Percentiles rank a stretch among this genome's conserved stretches.
phyloP scores from a whole-genome alignment of 1,140 invertebrate species.

The Drosophila prosaltans region DNA sequence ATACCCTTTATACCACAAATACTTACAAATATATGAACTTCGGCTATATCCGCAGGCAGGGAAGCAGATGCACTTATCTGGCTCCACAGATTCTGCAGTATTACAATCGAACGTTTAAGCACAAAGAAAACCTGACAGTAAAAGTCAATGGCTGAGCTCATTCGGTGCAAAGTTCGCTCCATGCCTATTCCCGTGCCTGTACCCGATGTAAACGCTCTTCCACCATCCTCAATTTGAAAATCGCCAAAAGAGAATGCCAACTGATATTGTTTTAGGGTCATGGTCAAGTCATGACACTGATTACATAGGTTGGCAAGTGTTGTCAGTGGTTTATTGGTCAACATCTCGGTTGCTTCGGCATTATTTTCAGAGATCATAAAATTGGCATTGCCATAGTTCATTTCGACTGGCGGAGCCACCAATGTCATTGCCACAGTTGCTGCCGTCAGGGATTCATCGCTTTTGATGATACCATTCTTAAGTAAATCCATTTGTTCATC shows the following conservation, averaged over 20 bases:
- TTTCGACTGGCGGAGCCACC: conserved; percentile 51
- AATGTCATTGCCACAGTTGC: conserved; percentile 5
- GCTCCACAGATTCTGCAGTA: conserved; percentile 63
- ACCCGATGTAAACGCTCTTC: neutral
- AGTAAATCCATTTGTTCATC: conserved; percentile 55
- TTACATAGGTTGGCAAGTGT: conserved; percentile 91
- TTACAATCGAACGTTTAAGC: conserved; percentile 57
- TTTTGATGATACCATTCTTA: conserved; percentile 4
- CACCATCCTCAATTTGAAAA: conserved; percentile 26
- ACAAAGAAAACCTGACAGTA: conserved; percentile 73
- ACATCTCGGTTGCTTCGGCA: conserved; percentile 90
- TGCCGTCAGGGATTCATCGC: neutral
- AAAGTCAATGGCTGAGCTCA: conserved; percentile 73
- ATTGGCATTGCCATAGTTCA: conserved; percentile 28
- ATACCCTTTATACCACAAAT: too few relatives aligned
- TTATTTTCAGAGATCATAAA: conserved; percentile 66
- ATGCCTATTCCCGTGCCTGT: neutral
- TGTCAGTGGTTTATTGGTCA: conserved; percentile 91
- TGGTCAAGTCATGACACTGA: conserved; percentile 88
- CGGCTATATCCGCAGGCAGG: conserved; percentile 30
- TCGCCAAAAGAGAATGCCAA: conserved; percentile 42
- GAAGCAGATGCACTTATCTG: conserved; percentile 59
- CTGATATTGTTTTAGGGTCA: conserved; percentile 85
- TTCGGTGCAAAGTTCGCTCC: conserved; percentile 48
- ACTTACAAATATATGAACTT: conserved; percentile 58